phyloP scores from a whole-genome alignment of 92 coral and sea anemone species.

The Bergia sp. region DNA sequence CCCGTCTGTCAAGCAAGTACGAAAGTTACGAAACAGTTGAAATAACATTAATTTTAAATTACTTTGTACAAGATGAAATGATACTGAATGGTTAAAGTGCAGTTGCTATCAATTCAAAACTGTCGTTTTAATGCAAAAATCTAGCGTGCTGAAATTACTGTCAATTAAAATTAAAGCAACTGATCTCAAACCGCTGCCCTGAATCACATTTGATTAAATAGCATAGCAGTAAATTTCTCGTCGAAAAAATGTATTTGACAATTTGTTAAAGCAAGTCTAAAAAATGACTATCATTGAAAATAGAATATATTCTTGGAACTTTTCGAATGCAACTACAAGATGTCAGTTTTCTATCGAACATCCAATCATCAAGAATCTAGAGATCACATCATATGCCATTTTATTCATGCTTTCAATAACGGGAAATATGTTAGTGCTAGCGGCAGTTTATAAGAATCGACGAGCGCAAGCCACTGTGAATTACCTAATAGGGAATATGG shows the following conservation, averaged over 20 bases:
- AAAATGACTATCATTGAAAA: background rate
- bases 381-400: slow-evolving; percentile 2
- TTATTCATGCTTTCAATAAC: background rate
- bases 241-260: background rate
- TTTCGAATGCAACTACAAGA: background rate
- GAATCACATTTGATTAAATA: background rate
- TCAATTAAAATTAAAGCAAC: background rate
- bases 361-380: background rate
- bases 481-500: background rate
- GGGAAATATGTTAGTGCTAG: background rate
- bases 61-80: background rate
- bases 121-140: background rate
- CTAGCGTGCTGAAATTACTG: background rate
- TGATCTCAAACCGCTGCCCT: background rate
- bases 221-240: background rate
- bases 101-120: background rate
- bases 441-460: background rate
- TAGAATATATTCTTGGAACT: background rate
- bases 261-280: background rate
- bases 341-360: background rate
- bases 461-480: background rate
- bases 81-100: background rate
- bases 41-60: no score
- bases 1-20: background rate
- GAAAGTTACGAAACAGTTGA: background rate